phyloP scores from a whole-genome alignment of 2,797 vertebrate species.

The Acanthurus leucopareius region DNA sequence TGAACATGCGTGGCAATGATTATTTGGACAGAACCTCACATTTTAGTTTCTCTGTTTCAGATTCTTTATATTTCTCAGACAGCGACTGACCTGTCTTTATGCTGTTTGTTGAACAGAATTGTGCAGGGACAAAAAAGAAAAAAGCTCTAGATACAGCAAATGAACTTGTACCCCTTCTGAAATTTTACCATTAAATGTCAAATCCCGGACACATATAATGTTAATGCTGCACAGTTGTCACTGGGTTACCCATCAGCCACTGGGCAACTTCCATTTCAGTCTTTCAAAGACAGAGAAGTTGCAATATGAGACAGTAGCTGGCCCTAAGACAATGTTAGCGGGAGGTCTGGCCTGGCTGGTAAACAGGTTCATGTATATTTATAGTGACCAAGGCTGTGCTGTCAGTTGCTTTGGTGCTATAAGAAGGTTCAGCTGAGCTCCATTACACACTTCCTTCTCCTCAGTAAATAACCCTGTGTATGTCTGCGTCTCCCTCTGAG shows the following conservation, averaged over 20 bases:
- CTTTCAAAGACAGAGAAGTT: conserved; percentile 37
- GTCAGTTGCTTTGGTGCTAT: conserved; percentile 64
- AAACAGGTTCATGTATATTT: conserved; percentile 78
- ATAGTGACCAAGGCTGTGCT: conserved; percentile 68
- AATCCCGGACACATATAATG: neutral
- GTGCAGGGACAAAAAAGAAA: conserved; percentile 1
- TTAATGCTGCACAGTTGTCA: conserved; percentile 9
- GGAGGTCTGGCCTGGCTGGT: conserved; percentile 59
- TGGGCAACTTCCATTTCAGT: conserved; percentile 22
- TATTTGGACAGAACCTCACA: conserved; percentile 7
- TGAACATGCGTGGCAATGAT: conserved; percentile 28
- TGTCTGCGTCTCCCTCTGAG: conserved; percentile 33
- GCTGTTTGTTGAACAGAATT: conserved; percentile 1
- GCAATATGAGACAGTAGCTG: conserved; percentile 63
- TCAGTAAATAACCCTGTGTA: conserved; percentile 47
- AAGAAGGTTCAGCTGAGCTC: conserved; percentile 41
- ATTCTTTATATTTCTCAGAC: neutral
- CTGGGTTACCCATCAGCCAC: conserved; percentile 26
- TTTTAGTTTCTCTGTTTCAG: neutral
- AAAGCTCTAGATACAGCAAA: neutral
- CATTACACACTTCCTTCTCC: conserved; percentile 24
- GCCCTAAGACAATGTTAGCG: conserved; percentile 57
- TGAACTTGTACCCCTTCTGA: neutral
- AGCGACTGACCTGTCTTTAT: neutral
- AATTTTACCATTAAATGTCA: conserved; percentile 6